Percentiles rank a stretch among this genome's conserved stretches.
phyloP scores from a whole-genome alignment of 2,113 vertebrate genomes.

The Athene noctua region DNA sequence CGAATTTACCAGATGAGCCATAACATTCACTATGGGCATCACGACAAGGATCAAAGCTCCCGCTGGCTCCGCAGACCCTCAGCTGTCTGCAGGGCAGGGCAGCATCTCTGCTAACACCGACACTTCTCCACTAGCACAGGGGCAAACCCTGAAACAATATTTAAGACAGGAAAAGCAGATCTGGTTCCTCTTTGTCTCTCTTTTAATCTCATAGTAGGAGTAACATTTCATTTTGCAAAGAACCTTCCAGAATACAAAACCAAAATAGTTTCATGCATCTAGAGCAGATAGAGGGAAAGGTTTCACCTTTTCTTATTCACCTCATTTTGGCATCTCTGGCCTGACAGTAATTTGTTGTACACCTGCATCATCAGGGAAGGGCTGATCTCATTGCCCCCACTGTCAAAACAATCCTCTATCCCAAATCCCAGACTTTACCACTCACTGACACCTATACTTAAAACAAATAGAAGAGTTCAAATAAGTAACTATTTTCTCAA shows the following conservation, averaged over 20 bases:
- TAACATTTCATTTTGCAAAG: not conserved
- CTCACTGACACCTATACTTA: not conserved
- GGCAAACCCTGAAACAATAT: not conserved
- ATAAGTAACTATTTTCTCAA: not conserved
- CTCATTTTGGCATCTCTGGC: not conserved
- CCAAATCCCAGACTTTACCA: not conserved
- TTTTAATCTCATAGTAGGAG: not conserved
- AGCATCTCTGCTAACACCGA: not conserved
- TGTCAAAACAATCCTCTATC: not conserved
- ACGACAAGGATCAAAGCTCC: accelerated
- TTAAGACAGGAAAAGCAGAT: not conserved
- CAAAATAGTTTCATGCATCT: not conserved
- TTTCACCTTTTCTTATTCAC: not conserved
- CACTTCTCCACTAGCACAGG: not conserved
- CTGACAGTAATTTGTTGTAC: not conserved
- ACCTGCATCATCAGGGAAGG: not conserved
- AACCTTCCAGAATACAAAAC: not conserved
- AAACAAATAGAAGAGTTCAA: not conserved
- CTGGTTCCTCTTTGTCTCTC: not conserved
- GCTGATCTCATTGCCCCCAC: not conserved
- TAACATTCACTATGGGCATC: not conserved
- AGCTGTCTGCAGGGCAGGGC: not conserved
- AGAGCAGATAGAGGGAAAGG: not conserved
- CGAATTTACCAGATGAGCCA: not conserved
- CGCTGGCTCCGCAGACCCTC: not conserved